A percentile compares a stretch with the other conserved stretches of the same genome.
Conservation (phyloP, 2,888 invertebrate genomes). For the Aleiodes leptofemur region DNA sequence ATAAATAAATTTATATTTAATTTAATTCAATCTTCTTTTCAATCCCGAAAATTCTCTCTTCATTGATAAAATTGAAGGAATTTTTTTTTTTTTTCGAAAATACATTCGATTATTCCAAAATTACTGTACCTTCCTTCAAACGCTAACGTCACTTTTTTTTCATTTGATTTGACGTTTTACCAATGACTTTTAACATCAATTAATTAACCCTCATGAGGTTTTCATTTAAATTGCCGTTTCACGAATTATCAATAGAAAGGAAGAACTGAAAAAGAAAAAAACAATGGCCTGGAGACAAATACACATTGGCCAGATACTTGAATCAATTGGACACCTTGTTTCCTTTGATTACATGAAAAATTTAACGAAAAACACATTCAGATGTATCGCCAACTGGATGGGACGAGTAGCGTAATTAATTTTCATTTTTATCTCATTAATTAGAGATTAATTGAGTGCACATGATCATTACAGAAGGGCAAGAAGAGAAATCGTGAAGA, state of each 20-base stretch:
- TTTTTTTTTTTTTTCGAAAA: background rate
- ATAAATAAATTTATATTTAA: no score
- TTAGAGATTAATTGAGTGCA: background rate
- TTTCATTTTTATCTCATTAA: conserved; percentile 3
- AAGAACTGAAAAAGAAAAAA: no score
- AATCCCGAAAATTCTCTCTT: no score
- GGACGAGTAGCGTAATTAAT: conserved; percentile 58
- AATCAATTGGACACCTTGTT: conserved; percentile 49
- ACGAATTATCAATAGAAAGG: background rate
- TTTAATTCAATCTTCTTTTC: no score
- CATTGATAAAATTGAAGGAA: no score
- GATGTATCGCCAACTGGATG: conserved; percentile 51
- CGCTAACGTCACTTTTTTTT: conserved; percentile 13
- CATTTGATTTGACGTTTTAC: conserved; percentile 5
- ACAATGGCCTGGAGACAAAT: conserved; percentile 55
- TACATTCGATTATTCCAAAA: conserved; percentile 13
- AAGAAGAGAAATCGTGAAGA: conserved; percentile 51
- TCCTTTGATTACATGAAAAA: conserved; percentile 53
- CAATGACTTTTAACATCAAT: background rate
- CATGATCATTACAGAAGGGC: conserved; percentile 48
- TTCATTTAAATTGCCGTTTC: conserved; percentile 35
- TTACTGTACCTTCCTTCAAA: conserved; percentile 1
- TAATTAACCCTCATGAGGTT: conserved; percentile 2
- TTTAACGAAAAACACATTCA: conserved; percentile 48
- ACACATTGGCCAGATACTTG: conserved; percentile 47